Evolutionary conservation across 1,140 invertebrate genomes (phyloP).

Genomic region (Calosoma granatense): DNA sequence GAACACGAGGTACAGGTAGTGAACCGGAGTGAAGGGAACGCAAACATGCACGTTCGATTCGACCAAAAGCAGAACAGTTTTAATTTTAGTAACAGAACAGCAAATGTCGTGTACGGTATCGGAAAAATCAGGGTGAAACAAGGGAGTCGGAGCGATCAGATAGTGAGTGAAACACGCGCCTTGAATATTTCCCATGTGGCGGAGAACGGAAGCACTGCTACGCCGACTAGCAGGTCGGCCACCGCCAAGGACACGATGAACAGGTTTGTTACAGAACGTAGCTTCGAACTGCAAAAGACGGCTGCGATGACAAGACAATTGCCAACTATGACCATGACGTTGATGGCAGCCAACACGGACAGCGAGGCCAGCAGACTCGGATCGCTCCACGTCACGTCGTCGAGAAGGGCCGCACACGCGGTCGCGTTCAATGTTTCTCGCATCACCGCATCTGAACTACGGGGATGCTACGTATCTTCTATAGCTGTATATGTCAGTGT

Average conservation of each 20-base stretch:
- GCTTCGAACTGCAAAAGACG: constrained; percentile 76
- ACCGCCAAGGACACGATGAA: constrained; percentile 91
- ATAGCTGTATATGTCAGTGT: too few relatives aligned
- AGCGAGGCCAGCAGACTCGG: constrained; percentile 61
- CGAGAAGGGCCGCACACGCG: constrained; percentile 61
- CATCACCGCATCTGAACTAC: constrained; percentile 18
- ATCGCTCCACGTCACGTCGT: constrained; percentile 67
- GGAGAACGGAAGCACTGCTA: constrained; percentile 84
- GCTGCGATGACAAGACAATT: constrained; percentile 88
- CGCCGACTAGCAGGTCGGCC: constrained; percentile 82
- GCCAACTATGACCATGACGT: constrained; percentile 76
- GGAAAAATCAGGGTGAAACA: not conserved
- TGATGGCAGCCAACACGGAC: constrained; percentile 67
- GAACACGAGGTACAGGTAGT: too few relatives aligned
- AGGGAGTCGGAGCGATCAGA: not conserved
- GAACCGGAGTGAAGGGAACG: too few relatives aligned
- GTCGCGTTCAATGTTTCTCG: constrained; percentile 53
- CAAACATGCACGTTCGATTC: not conserved
- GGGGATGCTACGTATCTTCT: not conserved
- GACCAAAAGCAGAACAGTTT: not conserved
- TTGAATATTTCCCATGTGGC: constrained; percentile 83
- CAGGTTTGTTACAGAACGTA: constrained; percentile 87
- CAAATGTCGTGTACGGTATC: not conserved
- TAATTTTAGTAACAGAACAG: not conserved
- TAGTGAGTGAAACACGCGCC: constrained; percentile 38